These are phyloP conservation scores for Montipora efflorescens DNA, from an alignment of 64 coral and sea anemone genomes.

Conservation along the genomic window DNA sequence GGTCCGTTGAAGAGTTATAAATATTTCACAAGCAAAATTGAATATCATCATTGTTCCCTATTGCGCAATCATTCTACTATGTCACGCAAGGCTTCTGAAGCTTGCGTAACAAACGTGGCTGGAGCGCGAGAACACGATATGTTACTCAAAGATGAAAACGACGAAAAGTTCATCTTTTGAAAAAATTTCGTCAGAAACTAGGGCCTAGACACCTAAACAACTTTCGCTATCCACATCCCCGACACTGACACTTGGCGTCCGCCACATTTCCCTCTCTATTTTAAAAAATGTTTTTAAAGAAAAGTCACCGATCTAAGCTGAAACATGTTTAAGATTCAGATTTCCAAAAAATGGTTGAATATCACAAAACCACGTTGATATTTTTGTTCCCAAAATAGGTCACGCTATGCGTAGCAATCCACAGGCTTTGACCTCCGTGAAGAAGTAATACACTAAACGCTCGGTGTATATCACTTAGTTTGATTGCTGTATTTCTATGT, in stretches of 20 bases:
- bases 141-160: neutral
- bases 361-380: neutral
- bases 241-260: no score
- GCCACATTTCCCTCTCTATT: no score
- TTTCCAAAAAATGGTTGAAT: neutral
- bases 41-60: neutral
- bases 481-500: no score
- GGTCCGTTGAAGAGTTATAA: constrained; percentile 24
- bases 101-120: neutral
- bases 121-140: neutral
- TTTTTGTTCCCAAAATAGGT: no score
- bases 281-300: no score
- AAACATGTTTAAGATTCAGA: no score
- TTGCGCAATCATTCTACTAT: no score
- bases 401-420: no score
- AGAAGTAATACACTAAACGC: no score
- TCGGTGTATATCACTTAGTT: no score
- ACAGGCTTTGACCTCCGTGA: no score
- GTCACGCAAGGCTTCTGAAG: neutral
- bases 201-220: neutral
- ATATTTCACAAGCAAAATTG: constrained; percentile 1
- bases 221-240: neutral
- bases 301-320: no score
- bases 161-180: neutral
- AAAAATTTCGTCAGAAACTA: neutral